Base-by-base conservation (phyloP, 2,797 vertebrate species). In the Acanthiza pusilla region DNA sequence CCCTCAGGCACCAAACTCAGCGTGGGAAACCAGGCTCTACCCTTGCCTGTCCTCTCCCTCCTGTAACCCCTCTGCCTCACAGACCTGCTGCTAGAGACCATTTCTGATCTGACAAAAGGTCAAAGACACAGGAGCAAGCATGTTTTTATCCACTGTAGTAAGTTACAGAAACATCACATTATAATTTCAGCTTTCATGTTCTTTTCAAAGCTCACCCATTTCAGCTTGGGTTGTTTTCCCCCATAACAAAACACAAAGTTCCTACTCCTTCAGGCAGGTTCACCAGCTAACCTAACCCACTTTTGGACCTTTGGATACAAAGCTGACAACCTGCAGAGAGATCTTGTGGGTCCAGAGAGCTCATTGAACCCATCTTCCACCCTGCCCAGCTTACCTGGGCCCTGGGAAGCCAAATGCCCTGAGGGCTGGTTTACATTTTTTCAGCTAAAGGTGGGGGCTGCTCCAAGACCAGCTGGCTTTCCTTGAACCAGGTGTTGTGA, bases 141-240 rank as follows among this genome's bases (percentile, higher is more conserved):
- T 0, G 1, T 11, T 68, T 67, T 34, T 30, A 72, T 8, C 54
- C 3, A 1, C 42, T 11, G 27, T 55, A n/a, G 2, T 16, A 23
- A 45, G 9, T 4, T 5, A 45, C 0, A 29, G 7, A 19, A 85
- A 29, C 0, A 3, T 16, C 38, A 53, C 9, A 1, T 5, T 43
- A 11, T n/a, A 11, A n/a, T 21, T 47, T 74, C 34, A 84, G 40
- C 6, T 6, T 48, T 27, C 1, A 2, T 0, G 1, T 5, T 66
- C 34, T 47, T 60, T 77, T 54, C 38, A 78, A 92, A 90, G 34
- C 25, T 51, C 16, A 23, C 25, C 11, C 29, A 10, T 40, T 67
- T 61, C 78, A 61, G 14, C 23, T 10, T 7, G 14, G 18, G 1
- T 75, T 58, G 16, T 47, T 27, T 11, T 0, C 14, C 17, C 9